Percentiles rank a stretch among this genome's conserved stretches.
These are phyloP conservation scores for Dryoscopus gambensis DNA, from an alignment of 2,113 vertebrate genomes.

Conservation along the genomic window DNA sequence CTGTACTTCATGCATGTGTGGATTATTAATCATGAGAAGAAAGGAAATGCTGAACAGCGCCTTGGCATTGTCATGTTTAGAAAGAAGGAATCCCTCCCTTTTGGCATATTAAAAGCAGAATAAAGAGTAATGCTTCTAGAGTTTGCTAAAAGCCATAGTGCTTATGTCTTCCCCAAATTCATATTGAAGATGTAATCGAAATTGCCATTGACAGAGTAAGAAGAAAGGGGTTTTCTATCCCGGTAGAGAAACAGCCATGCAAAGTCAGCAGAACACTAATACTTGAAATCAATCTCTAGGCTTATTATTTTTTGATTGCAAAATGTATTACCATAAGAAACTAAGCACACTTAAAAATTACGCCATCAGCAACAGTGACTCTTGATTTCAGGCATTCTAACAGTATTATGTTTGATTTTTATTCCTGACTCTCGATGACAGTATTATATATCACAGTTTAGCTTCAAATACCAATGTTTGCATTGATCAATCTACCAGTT, in stretches of 20 bases:
- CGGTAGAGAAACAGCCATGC: not conserved
- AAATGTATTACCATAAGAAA: not conserved
- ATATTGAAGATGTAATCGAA: not conserved
- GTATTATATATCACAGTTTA: not conserved
- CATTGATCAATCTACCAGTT: constrained; percentile 22
- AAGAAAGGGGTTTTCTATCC: not conserved
- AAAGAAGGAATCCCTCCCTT: not conserved
- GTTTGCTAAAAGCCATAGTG: not conserved
- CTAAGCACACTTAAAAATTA: not conserved
- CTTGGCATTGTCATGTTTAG: not conserved
- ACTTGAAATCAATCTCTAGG: not conserved
- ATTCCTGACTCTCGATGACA: not conserved
- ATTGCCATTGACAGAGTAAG: not conserved
- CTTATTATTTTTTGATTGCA: not conserved
- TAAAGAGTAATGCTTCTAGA: not conserved
- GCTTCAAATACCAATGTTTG: not conserved
- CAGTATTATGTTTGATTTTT: not conserved
- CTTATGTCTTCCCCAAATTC: not conserved
- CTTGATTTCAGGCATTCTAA: not conserved
- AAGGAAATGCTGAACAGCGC: not conserved
- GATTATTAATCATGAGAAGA: not conserved
- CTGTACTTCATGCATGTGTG: not conserved
- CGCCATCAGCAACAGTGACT: not conserved
- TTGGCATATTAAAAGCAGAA: not conserved
- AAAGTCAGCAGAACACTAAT: not conserved